phyloP scores from a whole-genome alignment of 2,797 vertebrate genomes.

The Orestias chungarensis region DNA sequence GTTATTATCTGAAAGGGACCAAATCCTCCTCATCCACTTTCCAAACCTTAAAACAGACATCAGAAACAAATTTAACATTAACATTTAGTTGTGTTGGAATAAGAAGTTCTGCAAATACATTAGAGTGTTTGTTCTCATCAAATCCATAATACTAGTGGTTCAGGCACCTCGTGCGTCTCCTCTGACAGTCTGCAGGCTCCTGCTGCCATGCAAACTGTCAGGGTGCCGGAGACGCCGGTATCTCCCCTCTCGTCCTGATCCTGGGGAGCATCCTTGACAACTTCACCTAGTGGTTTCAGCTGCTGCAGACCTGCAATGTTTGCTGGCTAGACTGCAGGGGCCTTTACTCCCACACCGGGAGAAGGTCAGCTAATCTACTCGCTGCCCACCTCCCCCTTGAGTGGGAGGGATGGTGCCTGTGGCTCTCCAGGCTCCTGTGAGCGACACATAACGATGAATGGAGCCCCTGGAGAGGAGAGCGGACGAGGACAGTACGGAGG shows the following conservation, averaged over 20 bases:
- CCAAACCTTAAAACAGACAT: neutral
- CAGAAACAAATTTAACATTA: neutral
- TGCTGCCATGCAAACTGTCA: conserved; percentile 47
- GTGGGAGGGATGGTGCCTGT: conserved; percentile 63
- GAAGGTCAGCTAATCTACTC: conserved; percentile 65
- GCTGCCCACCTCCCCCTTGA: conserved; percentile 43
- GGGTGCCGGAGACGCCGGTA: conserved; percentile 76
- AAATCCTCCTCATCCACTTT: neutral
- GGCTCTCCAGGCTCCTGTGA: conserved; percentile 53
- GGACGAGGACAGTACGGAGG: conserved; percentile 32
- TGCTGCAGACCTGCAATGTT: conserved; percentile 49
- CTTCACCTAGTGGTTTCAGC: conserved; percentile 37
- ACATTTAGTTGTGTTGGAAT: neutral
- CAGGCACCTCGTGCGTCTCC: conserved; percentile 53
- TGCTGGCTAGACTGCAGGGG: conserved; percentile 65
- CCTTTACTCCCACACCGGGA: conserved; percentile 63
- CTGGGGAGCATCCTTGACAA: conserved; percentile 65
- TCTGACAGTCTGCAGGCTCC: conserved; percentile 52
- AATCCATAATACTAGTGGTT: conserved; percentile 4
- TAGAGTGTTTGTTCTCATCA: neutral
- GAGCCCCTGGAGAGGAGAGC: conserved; percentile 44
- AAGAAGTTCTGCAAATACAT: neutral
- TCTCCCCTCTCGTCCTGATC: conserved; percentile 63
- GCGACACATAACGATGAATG: conserved; percentile 62
- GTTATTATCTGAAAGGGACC: neutral